Base-by-base conservation (phyloP, 2,113 vertebrate species). In the Miniopterus natalensis region DNA sequence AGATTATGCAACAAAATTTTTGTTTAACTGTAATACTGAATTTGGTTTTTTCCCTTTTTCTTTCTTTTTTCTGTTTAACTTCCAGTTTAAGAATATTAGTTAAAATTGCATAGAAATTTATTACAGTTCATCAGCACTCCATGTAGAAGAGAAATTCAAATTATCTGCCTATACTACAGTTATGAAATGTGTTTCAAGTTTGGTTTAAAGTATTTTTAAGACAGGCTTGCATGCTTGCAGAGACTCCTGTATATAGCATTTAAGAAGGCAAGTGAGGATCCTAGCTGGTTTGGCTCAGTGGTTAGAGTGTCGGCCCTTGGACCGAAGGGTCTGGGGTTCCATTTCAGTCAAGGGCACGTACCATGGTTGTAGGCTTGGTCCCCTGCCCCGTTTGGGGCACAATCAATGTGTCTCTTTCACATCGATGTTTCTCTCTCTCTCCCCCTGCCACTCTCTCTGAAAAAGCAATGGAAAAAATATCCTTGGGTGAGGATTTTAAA, bases 81-180 rank as follows among this genome's bases (percentile, higher is more conserved):
- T 59, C 42, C 42, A 53, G 3, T 68, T 61, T 71, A 70, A 77
- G 57, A 85, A n/a, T 80, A 23, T 59, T 80, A 47, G 40, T 78
- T 92, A 68, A 93, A 92, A 73, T 40, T 88, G 84, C 55, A 47
- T 31, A 71, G 23, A 57, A 55, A 36, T 93, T 77, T 84, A 71
- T 88, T 75, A 51, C 9, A 71, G 45, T 88, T 84, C 14, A 59
- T 81, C 40, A 80, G 20, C 18, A 79, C 47, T 86, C n/a, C n/a
- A 75, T 75, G 59, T 85, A 81, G 40, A 94, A 95, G 57, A 36
- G 47, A 79, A 68, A 29, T 91, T 88, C 17, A 75, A 23, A 61
- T 81, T 14, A 45, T 75, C 61, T 11, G 40, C 70, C 29, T 87
- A 2, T 42, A 51, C 12, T 51, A 18, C 51, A 71, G 27, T 91